These are phyloP conservation scores for Silurus glanis DNA, from an alignment of 2,113 vertebrate genomes.

Conservation along the genomic window DNA sequence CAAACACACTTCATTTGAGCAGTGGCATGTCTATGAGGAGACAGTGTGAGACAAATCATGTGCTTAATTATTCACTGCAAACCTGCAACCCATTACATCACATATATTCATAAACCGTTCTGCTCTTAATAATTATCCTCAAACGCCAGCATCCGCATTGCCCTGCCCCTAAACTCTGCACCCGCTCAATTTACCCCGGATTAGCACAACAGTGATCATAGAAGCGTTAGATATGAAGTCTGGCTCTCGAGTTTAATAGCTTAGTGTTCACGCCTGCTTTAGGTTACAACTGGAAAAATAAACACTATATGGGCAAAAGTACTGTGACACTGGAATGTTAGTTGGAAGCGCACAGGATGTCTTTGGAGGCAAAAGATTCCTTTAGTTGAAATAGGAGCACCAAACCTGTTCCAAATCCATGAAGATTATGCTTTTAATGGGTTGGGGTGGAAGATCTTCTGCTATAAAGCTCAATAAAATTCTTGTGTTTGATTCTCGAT, in stretches of 20 bases:
- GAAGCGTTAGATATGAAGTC: not conserved
- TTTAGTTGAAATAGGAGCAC: too few relatives aligned
- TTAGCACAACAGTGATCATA: not conserved
- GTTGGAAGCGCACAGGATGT: too few relatives aligned
- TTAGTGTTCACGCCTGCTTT: too few relatives aligned
- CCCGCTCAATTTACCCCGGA: not conserved
- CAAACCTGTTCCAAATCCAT: too few relatives aligned
- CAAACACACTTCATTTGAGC: not conserved
- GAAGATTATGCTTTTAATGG: too few relatives aligned
- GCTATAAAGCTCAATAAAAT: too few relatives aligned
- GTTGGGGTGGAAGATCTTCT: too few relatives aligned
- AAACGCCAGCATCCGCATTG: conserved; percentile 24
- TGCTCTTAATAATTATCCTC: conserved; percentile 52
- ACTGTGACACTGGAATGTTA: too few relatives aligned
- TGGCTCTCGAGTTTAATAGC: not conserved
- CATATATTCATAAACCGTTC: conserved; percentile 69
- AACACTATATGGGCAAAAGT: too few relatives aligned
- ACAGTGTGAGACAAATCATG: conserved; percentile 71
- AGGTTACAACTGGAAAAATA: too few relatives aligned
- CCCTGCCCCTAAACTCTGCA: not conserved
- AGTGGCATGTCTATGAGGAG: conserved; percentile 57
- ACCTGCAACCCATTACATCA: conserved; percentile 74
- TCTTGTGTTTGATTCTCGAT: too few relatives aligned
- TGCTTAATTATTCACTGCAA: conserved; percentile 75
- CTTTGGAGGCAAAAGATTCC: too few relatives aligned